Base-by-base conservation (phyloP, 2,797 vertebrate genomes). In the Streptopelia turtur region DNA sequence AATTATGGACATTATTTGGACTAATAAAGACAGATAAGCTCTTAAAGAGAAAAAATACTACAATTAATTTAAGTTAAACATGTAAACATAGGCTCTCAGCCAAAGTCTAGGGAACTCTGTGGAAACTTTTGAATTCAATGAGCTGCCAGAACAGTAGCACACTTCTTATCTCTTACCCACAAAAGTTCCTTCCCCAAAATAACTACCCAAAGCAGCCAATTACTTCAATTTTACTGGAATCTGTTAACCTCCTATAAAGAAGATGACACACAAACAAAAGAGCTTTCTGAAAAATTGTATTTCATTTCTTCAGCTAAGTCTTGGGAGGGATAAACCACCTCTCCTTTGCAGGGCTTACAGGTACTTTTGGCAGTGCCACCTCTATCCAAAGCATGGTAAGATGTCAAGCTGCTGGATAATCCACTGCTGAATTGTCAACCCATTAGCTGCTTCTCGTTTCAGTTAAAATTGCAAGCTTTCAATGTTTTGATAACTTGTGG, bases 1-100 rank as follows among this genome's bases (percentile, higher is more conserved):
- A 95, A 96, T 95, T 93, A 96, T 74, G 85, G 91, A 60, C 94
- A 96, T 90, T 81, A 90, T 95, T 96, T 97, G 60, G 69, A 95
- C 93, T 93, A 89, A 96, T 93, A 96, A 93, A 90, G 84, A 94
- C 75, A 90, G 83, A 96, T 90, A 97, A 97, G 82, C 71, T 91
- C 92, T 96, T 96, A 89, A 11, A 96, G 90, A 77, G 72, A 83
- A 94, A 96, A 74, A 74, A 31, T 8, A 13, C 53, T 92, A 72
- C 65, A 95, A 95, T 93, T 95, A 94, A 94, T 97, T 96, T 93
- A 78, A 96, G 92, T 71, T 81, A 94, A 74, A 96, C 60, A 91
- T 87, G 24, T 43, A 86, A 93, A 94, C 27, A 63, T 4, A 72
- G 85, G 72, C 47, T 91, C 11, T 63, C 43, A 84, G 87, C 59